Evolutionary conservation across 2,888 invertebrate species (phyloP).

Genomic region (Meandrusa payeni): DNA sequence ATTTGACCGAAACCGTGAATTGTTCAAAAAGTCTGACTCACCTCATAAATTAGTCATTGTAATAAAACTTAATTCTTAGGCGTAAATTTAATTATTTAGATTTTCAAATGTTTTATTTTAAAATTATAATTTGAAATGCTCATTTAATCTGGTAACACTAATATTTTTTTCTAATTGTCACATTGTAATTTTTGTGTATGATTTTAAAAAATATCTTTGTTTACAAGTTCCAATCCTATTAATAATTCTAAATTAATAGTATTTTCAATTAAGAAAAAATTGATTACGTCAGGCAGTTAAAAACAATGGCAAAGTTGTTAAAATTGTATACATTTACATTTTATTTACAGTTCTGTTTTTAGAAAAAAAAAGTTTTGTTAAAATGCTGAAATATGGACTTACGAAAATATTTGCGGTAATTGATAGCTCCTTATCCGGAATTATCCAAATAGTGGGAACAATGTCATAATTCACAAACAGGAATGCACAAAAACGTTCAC

Average conservation of each 20-base stretch:
- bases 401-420: slow-evolving; percentile 78
- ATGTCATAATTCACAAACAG: slow-evolving; percentile 68
- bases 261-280: no score
- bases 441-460: slow-evolving; percentile 74
- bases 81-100: slow-evolving; percentile 14
- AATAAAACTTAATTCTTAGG: slow-evolving; percentile 27
- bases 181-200: no score
- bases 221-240: no score
- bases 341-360: no score
- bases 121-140: slow-evolving; percentile 2
- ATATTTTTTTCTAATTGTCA: no score
- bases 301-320: no score
- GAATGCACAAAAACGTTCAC: slow-evolving; percentile 50
- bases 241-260: no score
- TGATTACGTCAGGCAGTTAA: no score
- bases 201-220: no score
- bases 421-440: slow-evolving; percentile 66
- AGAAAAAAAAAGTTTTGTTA: no score
- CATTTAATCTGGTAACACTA: neutral
- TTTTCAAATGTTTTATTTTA: neutral
- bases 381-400: slow-evolving; percentile 51
- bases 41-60: slow-evolving; percentile 33
- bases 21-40: slow-evolving; percentile 31
- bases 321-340: no score
- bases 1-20: slow-evolving; percentile 38